Evolutionary conservation across 2,888 invertebrate species (phyloP).

Genomic region (Hedya salicella): DNA sequence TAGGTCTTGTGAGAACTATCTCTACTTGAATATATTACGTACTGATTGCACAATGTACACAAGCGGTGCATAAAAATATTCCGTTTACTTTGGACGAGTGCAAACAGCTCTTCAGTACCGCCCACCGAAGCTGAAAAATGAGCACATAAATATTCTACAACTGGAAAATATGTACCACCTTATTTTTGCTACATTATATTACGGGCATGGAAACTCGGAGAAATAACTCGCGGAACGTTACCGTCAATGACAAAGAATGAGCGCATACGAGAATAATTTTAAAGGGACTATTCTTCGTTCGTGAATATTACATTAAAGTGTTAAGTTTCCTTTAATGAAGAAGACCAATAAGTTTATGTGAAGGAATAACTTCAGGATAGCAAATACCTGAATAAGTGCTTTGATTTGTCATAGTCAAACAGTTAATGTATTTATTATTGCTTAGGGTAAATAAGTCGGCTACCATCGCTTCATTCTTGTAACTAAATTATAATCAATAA

Average conservation of each 20-base stretch:
- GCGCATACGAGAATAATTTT: slow-evolving; percentile 13
- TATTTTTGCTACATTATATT: slow-evolving; percentile 34
- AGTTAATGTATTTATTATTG: no score
- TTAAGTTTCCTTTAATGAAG: not conserved
- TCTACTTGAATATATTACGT: slow-evolving; percentile 17
- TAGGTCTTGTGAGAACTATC: not conserved
- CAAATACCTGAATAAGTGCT: not conserved
- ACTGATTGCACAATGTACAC: slow-evolving; percentile 43
- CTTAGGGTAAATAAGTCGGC: no score
- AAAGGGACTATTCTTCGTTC: slow-evolving; percentile 6
- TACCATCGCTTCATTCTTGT: no score
- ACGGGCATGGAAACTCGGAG: slow-evolving; percentile 35
- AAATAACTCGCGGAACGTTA: slow-evolving; percentile 22
- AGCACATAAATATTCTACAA: slow-evolving; percentile 41
- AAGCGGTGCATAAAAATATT: slow-evolving; percentile 74
- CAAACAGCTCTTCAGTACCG: slow-evolving; percentile 78
- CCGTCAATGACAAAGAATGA: slow-evolving; percentile 25
- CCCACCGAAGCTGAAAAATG: slow-evolving; percentile 81
- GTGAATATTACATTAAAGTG: not conserved
- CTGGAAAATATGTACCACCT: slow-evolving; percentile 52
- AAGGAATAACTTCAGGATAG: no score
- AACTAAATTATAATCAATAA: no score
- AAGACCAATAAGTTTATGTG: not conserved
- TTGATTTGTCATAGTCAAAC: no score
- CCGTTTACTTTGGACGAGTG: slow-evolving; percentile 78